Evolutionary conservation across 2,113 vertebrate genomes (phyloP).

Genomic region (cattle (Bos taurus)): DNA sequence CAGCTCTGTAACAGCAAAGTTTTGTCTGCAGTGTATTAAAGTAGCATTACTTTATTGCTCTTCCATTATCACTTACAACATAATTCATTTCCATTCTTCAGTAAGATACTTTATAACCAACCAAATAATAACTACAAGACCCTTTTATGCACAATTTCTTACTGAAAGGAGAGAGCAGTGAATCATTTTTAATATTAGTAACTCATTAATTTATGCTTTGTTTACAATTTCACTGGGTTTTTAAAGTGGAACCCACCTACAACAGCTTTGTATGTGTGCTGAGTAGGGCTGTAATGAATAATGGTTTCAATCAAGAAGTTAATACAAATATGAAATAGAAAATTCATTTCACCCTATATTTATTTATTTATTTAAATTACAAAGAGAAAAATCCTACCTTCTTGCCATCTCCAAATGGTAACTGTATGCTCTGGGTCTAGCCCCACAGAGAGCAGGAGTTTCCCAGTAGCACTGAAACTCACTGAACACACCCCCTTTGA

Average conservation of each 20-base stretch:
- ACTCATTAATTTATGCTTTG: background rate
- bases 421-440: constrained; percentile 94
- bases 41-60: background rate
- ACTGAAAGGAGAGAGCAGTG: background rate
- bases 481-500: constrained; percentile 94
- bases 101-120: background rate
- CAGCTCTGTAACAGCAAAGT: background rate
- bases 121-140: background rate
- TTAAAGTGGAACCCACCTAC: background rate
- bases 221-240: background rate
- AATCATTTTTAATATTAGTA: background rate
- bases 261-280: background rate
- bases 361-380: background rate
- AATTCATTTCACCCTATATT: background rate
- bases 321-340: background rate
- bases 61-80: background rate
- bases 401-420: constrained; percentile 99
- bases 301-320: background rate
- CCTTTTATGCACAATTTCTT: background rate
- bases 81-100: background rate
- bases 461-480: constrained; percentile 98
- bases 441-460: constrained; percentile 93
- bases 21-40: background rate
- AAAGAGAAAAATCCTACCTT: constrained; percentile 82
- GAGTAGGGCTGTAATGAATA: background rate